Conservation (phyloP, 2,888 invertebrate species). For the Oscheius sp. region DNA sequence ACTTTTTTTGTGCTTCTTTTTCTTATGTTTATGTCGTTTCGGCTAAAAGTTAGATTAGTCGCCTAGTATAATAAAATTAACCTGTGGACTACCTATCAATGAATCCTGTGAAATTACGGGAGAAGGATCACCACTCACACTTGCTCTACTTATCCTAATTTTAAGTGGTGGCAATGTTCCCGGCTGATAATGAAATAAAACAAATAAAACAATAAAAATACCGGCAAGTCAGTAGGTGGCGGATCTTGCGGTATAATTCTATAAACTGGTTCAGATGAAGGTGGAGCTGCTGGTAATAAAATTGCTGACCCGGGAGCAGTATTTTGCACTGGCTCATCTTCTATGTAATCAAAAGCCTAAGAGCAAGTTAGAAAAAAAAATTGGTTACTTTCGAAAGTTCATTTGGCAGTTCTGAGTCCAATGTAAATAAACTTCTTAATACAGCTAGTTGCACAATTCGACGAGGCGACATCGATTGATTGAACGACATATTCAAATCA, state of each 20-base stretch:
- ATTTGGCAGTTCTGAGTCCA: not conserved
- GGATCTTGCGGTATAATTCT: constrained; percentile 2
- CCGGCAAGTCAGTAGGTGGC: not conserved
- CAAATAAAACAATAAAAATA: not conserved
- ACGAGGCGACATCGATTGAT: not conserved
- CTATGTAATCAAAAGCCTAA: constrained; percentile 12
- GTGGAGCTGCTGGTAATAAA: not conserved
- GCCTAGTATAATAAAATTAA: not conserved
- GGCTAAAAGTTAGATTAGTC: not conserved
- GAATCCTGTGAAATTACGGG: not conserved
- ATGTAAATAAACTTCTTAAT: not conserved
- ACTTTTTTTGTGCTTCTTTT: constrained; percentile 21
- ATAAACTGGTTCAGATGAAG: not conserved
- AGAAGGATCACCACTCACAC: constrained; percentile 21
- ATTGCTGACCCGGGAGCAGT: not conserved
- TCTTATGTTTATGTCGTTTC: constrained; percentile 24
- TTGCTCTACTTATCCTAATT: constrained; percentile 8
- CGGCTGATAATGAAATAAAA: not conserved
- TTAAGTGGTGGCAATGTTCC: constrained; percentile 18
- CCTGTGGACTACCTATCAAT: not conserved
- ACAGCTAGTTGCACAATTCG: constrained; percentile 2
- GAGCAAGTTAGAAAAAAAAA: not conserved
- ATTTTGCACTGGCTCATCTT: not conserved
- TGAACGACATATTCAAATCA: not conserved
- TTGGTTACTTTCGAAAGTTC: not conserved